These are phyloP conservation scores for Danio kyathit DNA, from an alignment of 2,797 vertebrate genomes.

Conservation along the genomic window DNA sequence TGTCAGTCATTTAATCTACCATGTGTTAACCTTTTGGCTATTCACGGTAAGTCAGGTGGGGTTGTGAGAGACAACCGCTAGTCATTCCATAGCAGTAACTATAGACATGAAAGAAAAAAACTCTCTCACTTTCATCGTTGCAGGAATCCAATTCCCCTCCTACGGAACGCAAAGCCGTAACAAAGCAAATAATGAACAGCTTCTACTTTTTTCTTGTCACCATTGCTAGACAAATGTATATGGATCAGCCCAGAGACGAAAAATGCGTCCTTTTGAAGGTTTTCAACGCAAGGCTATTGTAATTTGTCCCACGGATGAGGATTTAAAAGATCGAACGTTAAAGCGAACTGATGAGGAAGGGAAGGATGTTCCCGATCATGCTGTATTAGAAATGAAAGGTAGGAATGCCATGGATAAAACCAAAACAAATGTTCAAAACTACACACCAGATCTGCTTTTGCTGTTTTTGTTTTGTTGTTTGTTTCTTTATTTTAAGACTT, in stretches of 20 bases:
- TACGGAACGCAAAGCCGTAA: conserved; percentile 82
- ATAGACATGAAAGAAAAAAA: conserved; percentile 80
- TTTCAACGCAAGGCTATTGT: conserved; percentile 89
- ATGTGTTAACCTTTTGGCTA: neutral
- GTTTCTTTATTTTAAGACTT: conserved; percentile 60
- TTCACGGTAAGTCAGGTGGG: conserved; percentile 75
- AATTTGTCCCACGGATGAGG: conserved; percentile 95
- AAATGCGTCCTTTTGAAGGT: conserved; percentile 89
- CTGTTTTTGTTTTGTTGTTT: conserved; percentile 70
- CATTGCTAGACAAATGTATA: conserved; percentile 94
- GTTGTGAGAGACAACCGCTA: conserved; percentile 71
- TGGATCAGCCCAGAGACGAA: conserved; percentile 94
- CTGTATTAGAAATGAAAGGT: conserved; percentile 99
- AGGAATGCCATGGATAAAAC: conserved; percentile 80
- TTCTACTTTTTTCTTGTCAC: conserved; percentile 86
- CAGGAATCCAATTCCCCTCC: conserved; percentile 85
- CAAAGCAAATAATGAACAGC: conserved; percentile 78
- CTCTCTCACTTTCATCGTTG: conserved; percentile 84
- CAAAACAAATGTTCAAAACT: conserved; percentile 68
- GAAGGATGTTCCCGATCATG: conserved; percentile 96
- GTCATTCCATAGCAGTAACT: conserved; percentile 74
- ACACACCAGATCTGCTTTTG: conserved; percentile 81
- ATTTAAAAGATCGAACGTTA: conserved; percentile 92
- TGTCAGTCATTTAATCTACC: conserved; percentile 23
- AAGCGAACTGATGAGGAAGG: conserved; percentile 94